Base-by-base conservation (phyloP, 2,113 vertebrate species). In the Cyrtonyx montezumae region DNA sequence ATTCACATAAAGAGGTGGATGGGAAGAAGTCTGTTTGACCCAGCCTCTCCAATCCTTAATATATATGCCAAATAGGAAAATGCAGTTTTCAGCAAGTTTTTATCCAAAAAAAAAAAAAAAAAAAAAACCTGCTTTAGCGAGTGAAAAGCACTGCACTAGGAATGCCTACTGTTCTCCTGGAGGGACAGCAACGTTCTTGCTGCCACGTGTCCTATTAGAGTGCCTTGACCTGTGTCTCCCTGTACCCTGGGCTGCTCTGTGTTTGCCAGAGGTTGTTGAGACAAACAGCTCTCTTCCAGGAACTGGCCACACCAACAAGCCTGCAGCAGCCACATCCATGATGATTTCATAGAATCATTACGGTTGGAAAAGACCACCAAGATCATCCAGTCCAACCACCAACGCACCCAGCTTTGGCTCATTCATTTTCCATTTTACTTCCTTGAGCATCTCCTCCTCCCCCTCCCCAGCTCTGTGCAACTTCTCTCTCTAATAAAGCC, bases 271-370 rank as follows among this genome's bases (percentile, higher is more conserved):
- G 37, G 69, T 32, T 84, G 73, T 46, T 84, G 74, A 82, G 75
- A 76, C 88, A 95, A 95, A 93, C 91, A 96, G 80, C 45, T 74
- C 89, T 81, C 61, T 93, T 95, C 94, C 91, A 91, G 89, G 94
- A 96, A 94, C 73, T 61, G 0, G 0, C 79, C 5, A 11, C 86
- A 88, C 76, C 76, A 88, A 55, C 67, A 43, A 73, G 68, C 48
- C 71, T 80, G 55, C 18, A 69, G 82, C 2, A 90, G 80, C 28
- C 80, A 84, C 37, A 2, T 32, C 74, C 48, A 25, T 55, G 87
- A 63, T 81, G 80, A 59, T 92, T 94, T 90, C 5, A 53, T 30
- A 28, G 51, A 53, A 53, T 30, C 49, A 53, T 53, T 53, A 53
- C 15, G 26, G 51, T 53, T 30, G 8, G 51, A 53, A 30, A 53